Percentiles rank a stretch among this genome's conserved stretches.
These are phyloP conservation scores for Poeciliopsis prolifica DNA, from an alignment of 2,113 vertebrate genomes.

Conservation along the genomic window DNA sequence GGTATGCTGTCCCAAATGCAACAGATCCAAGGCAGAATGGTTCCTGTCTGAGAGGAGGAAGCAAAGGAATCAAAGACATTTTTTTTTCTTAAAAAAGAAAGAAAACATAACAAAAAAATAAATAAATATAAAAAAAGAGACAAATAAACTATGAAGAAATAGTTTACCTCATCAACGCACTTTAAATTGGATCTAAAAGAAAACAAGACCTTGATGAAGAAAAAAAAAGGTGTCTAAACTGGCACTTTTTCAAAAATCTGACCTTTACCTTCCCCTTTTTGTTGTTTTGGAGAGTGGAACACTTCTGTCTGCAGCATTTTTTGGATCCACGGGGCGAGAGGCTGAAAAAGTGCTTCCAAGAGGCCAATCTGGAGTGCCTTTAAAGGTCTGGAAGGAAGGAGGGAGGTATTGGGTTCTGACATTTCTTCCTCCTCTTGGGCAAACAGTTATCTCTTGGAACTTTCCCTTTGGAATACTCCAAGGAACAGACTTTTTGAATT, in stretches of 20 bases:
- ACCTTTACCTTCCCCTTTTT: constrained; percentile 85
- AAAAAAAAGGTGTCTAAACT: constrained; percentile 78
- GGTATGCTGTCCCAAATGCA: constrained; percentile 96
- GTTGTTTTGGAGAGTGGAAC: constrained; percentile 65
- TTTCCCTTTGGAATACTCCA: constrained; percentile 66
- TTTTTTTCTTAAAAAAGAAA: constrained; percentile 64
- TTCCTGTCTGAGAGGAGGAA: constrained; percentile 89
- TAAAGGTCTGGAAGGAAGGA: constrained; percentile 64
- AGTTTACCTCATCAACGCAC: constrained; percentile 99
- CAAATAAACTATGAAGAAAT: constrained; percentile 86
- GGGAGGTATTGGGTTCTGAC: constrained; percentile 27
- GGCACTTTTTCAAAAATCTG: constrained; percentile 87
- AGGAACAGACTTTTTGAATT: constrained; percentile 60
- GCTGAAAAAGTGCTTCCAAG: constrained; percentile 69
- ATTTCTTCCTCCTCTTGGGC: constrained; percentile 55
- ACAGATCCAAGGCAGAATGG: constrained; percentile 96
- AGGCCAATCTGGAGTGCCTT: constrained; percentile 77
- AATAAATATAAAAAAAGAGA: constrained; percentile 58
- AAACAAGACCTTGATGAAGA: constrained; percentile 66
- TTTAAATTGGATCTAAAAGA: constrained; percentile 89
- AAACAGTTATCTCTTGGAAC: constrained; percentile 66
- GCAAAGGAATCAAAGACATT: constrained; percentile 60
- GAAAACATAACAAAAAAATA: constrained; percentile 69
- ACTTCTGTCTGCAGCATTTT: constrained; percentile 50
- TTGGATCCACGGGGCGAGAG: constrained; percentile 33